Conservation (phyloP, 1,140 invertebrate genomes). For the Homalodisca vitripennis region DNA sequence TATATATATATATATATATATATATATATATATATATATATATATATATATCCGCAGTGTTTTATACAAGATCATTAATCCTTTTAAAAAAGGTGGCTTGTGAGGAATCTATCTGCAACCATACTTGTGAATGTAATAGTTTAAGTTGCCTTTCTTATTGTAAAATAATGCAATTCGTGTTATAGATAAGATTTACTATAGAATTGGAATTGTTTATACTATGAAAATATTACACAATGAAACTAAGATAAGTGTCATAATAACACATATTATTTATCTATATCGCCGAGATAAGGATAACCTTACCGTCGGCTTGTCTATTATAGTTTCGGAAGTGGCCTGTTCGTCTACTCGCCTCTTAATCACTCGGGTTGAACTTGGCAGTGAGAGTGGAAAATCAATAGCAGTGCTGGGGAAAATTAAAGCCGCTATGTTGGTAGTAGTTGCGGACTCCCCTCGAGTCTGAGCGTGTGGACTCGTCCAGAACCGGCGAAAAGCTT, state of each 20-base stretch:
- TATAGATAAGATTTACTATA: too few species aligned
- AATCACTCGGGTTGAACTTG: slow-evolving; percentile 25
- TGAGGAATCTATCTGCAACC: too few species aligned
- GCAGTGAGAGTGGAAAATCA: slow-evolving; percentile 31
- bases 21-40: too few species aligned
- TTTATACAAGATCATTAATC: too few species aligned
- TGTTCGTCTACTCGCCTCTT: too few species aligned
- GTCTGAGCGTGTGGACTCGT: slow-evolving; percentile 22
- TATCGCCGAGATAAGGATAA: background rate
- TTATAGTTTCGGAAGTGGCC: slow-evolving; percentile 6
- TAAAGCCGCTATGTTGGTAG: slow-evolving; percentile 17
- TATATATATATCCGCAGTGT: too few species aligned
- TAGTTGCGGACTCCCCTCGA: slow-evolving; percentile 16
- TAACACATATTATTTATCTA: background rate
- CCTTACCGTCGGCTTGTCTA: background rate
- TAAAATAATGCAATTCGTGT: too few species aligned
- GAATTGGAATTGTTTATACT: background rate
- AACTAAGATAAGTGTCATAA: background rate
- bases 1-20: too few species aligned
- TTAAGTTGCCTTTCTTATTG: too few species aligned
- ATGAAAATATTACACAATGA: background rate
- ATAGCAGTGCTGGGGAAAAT: slow-evolving; percentile 19
- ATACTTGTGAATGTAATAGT: too few species aligned
- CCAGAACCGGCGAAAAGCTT: slow-evolving; percentile 25
- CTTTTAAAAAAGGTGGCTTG: too few species aligned